These are phyloP conservation scores for Choreutis nemorana DNA, from an alignment of 2,888 invertebrate genomes.

Conservation along the genomic window DNA sequence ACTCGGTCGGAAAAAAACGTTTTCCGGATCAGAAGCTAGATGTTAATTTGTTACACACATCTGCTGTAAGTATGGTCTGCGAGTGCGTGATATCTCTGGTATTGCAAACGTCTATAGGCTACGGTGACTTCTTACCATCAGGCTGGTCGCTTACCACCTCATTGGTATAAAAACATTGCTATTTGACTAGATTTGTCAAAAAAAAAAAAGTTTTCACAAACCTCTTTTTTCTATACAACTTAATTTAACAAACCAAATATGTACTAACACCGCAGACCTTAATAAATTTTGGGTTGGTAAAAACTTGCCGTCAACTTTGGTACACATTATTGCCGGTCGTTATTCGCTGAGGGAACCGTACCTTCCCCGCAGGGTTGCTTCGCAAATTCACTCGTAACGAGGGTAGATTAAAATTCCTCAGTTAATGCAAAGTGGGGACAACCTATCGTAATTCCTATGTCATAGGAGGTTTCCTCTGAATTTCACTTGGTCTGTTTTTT, in stretches of 20 bases:
- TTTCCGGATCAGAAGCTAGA: no score
- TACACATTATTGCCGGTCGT: constrained; percentile 20
- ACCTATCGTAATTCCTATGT: no score
- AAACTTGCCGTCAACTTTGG: constrained; percentile 7
- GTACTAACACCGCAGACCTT: constrained; percentile 4
- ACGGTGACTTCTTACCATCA: no score
- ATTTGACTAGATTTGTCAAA: constrained; percentile 1
- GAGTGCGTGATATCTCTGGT: no score
- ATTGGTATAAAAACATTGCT: no score
- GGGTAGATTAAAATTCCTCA: constrained; percentile 54
- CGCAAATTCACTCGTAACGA: constrained; percentile 37
- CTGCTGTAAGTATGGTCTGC: no score
- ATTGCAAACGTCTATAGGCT: no score
- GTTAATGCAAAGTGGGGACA: constrained; percentile 29
- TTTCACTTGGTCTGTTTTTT: no score
- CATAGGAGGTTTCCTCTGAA: no score
- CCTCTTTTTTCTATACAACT: constrained; percentile 4
- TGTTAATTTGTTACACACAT: no score
- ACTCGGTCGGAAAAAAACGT: no score
- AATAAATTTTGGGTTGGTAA: constrained; percentile 7
- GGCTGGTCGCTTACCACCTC: no score
- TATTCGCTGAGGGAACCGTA: constrained; percentile 16
- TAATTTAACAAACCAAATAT: constrained; percentile 7
- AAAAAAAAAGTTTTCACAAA: constrained; percentile 4
- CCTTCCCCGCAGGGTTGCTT: constrained; percentile 14